Base-by-base conservation (phyloP, 1,140 invertebrate genomes). In the Atopsyche davidsoni region DNA sequence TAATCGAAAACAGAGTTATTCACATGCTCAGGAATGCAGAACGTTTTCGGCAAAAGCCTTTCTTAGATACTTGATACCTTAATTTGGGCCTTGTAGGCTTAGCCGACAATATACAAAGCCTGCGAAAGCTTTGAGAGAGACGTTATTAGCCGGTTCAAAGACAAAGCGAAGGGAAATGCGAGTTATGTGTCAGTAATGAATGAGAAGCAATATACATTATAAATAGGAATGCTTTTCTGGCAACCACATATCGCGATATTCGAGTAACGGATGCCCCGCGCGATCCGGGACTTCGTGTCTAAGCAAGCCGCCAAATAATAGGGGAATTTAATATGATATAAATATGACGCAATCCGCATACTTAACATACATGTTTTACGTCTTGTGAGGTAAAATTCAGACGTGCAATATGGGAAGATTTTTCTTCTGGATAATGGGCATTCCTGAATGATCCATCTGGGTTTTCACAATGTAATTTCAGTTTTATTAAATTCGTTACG, bases 121-220 rank as follows among this genome's bases (percentile, higher is more conserved):
- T 34, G 16, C 40, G 31, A 17, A 39, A 22, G 23, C 42, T 51
- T 51, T 44, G 42, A 40, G 22, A 47, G 38, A 22, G 46, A 23
- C 53, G 18, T 50, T 46, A 56, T 52, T 44, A 51, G 32, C 44
- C 48, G 22, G 40, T 35, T 49, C 50, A 49, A 49, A 52, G 50
- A 49, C 53, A 42, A 52, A 46, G 46, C 40, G 44, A 23, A 42
- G 14, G 18, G 46, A 57, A 57, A 57, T 45, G 32, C 23, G 32
- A 56, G 53, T 51, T 46, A 51, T 56, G 53, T 53, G 55, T 46
- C 42, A 38, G 43, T 57, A 57, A 57, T 53, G 55, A 57, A 57
- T 42, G 51, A 24, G 51, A 57, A 57, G 53, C 43, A 46, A 40
- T 46, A 57, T 53, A 57, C 42, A 46, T 44, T 47, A 56, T 55